Base-by-base conservation (phyloP, 2,113 vertebrate species). In the Hassar affinis region DNA sequence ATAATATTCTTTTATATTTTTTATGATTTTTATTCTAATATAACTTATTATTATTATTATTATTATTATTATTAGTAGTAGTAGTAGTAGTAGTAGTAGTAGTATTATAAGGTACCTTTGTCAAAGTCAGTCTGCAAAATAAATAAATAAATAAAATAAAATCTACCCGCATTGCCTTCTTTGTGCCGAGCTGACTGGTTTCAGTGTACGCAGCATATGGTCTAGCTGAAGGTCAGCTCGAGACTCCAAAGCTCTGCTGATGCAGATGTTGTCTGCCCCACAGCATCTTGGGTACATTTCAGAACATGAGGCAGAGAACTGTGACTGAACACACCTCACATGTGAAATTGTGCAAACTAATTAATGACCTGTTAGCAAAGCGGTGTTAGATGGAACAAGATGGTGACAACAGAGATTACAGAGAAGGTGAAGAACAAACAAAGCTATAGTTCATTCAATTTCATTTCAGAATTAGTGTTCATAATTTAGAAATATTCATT, bases 201-300 rank as follows among this genome's bases (percentile, higher is more conserved):
- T 22, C 59, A 33, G 10, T 51, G 52, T 62, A 27, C 27, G 56
- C 77, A 61, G 91, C 93, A 94, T 94, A 94, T 94, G 93, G 89
- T 93, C 80, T 87, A 17, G 89, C 91, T 90, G 93, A 93, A 93
- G 93, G 92, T 93, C 94, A 91, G 88, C 61, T 74, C 79, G 57
- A 81, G 79, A 88, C 86, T 89, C 78, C 74, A 79, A 61, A 76
- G 80, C 71, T 74, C 83, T 79, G 72, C 79, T 85, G 72, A 82
- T 82, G 68, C 79, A 87, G 80, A 72, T 75, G 62, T 76, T 11
- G 47, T 82, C 45, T 84, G 75, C 80, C 83, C 47, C 38, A 66
- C 9, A 10, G 76, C 74, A 35, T 35, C 56, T 78, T 81, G 86
- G 83, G 83, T 85, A 77, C 54, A n/a, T 83, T 87, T 87, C 84